Conservation (phyloP, 1,140 invertebrate species). For the Ctenoplectra terminalis region DNA sequence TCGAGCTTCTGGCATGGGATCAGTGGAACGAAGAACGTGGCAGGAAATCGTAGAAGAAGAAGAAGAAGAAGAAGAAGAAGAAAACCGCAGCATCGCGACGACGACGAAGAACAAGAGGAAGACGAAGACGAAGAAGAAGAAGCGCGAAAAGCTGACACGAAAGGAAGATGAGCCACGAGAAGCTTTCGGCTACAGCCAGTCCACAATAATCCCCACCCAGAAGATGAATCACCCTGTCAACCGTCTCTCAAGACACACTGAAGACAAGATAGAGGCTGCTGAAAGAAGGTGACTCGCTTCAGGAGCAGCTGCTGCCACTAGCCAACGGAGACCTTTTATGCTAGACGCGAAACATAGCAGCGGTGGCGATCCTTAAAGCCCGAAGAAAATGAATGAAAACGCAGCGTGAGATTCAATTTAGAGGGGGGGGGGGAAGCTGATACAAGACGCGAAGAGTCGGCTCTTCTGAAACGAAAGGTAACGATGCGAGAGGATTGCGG, state of each 20-base stretch:
- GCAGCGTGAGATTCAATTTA: slow-evolving; percentile 67
- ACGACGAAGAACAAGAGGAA: background rate
- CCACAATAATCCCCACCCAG: slow-evolving; percentile 69
- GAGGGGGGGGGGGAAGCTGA: no score
- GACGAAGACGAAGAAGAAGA: background rate
- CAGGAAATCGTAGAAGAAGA: background rate
- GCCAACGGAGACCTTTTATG: background rate
- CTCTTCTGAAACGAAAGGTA: background rate
- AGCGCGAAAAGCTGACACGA: slow-evolving; percentile 34
- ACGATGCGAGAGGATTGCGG: background rate
- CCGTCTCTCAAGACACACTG: slow-evolving; percentile 58
- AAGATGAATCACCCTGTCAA: slow-evolving; percentile 75
- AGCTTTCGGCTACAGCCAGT: slow-evolving; percentile 52
- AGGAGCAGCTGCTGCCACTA: slow-evolving; percentile 32
- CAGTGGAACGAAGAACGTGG: slow-evolving; percentile 1
- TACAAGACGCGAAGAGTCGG: background rate
- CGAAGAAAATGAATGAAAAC: slow-evolving; percentile 61
- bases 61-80: background rate
- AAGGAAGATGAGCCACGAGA: slow-evolving; percentile 30
- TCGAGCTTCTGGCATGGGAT: slow-evolving; percentile 21
- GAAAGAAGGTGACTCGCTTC: slow-evolving; percentile 60
- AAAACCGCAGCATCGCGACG: background rate
- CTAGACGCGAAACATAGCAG: background rate
- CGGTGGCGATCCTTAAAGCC: slow-evolving; percentile 27
- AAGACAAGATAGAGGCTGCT: slow-evolving; percentile 58